A percentile compares a stretch with the other conserved stretches of the same genome.
Evolutionary conservation across 2,113 vertebrate genomes (phyloP).

Genomic region (Eulacestoma nigropectus): DNA sequence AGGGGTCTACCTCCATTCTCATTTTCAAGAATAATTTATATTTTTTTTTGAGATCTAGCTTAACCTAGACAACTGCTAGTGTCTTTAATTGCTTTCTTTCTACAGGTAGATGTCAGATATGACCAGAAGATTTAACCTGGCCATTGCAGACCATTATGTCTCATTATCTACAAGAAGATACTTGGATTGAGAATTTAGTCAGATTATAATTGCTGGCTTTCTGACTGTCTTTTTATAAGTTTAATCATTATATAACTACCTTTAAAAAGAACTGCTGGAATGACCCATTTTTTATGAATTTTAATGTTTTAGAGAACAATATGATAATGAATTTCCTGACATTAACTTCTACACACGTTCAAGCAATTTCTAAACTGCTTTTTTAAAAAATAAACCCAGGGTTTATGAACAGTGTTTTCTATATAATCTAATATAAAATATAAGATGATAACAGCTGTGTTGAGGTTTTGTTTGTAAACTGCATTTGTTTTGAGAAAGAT

Average conservation of each 20-base stretch:
- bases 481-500: neutral
- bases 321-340: neutral
- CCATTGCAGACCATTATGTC: neutral
- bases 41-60: neutral
- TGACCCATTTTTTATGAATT: neutral
- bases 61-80: neutral
- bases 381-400: neutral
- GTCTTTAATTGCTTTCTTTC: neutral
- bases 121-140: neutral
- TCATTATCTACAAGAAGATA: neutral
- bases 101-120: neutral
- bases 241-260: neutral
- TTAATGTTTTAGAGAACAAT: neutral
- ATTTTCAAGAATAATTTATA: neutral
- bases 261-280: neutral
- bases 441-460: neutral
- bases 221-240: neutral
- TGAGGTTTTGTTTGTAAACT: neutral
- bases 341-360: neutral
- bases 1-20: rapidly evolving
- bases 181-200: neutral
- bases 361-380: neutral
- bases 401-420: neutral
- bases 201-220: neutral
- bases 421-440: neutral